A percentile compares a stretch with the other conserved stretches of the same genome.
phyloP scores from a whole-genome alignment of 1,140 invertebrate species.

The Cyclina sinensis region DNA sequence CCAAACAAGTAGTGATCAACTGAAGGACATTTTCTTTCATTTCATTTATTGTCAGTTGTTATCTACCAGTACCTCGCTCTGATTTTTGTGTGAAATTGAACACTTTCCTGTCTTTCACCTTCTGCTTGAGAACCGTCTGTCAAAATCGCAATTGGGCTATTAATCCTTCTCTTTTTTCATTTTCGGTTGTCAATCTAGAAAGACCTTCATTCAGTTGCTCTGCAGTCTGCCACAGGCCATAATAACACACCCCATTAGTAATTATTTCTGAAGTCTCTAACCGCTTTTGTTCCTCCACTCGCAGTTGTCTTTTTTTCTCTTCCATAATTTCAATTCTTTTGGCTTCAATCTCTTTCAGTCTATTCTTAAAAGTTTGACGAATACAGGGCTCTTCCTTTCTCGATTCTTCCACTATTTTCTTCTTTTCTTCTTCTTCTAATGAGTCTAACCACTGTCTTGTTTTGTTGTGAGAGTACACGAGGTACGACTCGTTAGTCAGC shows the following conservation, averaged over 20 bases:
- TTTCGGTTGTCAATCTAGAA: conserved; percentile 42
- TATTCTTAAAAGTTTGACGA: conserved; percentile 58
- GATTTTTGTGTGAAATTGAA: conserved; percentile 21
- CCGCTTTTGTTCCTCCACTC: conserved; percentile 49
- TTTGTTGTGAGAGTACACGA: conserved; percentile 72
- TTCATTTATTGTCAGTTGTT: not conserved
- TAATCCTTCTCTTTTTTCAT: conserved; percentile 48
- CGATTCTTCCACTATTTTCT: conserved; percentile 58
- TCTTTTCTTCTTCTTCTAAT: conserved; percentile 48
- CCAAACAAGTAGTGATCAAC: conserved; percentile 15
- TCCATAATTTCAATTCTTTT: conserved; percentile 55
- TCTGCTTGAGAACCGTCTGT: conserved; percentile 65
- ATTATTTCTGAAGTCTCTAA: conserved; percentile 42
- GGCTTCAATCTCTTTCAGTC: conserved; percentile 61
- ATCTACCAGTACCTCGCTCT: not conserved
- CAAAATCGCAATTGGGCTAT: conserved; percentile 65
- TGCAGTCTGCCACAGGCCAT: conserved; percentile 65
- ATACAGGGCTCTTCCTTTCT: no score
- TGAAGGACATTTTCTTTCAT: conserved; percentile 36
- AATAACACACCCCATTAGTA: conserved; percentile 53
- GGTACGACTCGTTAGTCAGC: conserved; percentile 68
- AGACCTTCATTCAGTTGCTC: conserved; percentile 52
- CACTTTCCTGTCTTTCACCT: conserved; percentile 32
- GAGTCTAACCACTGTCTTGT: conserved; percentile 64
- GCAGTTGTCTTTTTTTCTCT: conserved; percentile 59